Evolutionary conservation across 2,888 invertebrate species (phyloP), one percentile per base, ranked within the genome.

Genomic region (Epicampocera succincta): DNA sequence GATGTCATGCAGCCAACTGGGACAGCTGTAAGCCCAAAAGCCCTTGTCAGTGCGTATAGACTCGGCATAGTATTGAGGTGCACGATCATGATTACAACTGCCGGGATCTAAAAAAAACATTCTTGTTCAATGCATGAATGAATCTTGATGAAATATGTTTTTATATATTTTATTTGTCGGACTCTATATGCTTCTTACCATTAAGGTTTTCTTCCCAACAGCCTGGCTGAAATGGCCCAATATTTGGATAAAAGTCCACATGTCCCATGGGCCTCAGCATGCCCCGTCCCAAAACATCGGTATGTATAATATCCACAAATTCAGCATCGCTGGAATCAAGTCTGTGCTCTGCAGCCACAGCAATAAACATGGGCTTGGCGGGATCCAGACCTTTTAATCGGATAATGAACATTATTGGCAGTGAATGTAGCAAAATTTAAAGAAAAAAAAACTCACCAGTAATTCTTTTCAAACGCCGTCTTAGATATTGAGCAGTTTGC

Each of bases 221-320:
- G 0, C 94, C 94, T 0, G 94, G 94, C 85, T 94, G 94, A 1
- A 87, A 84, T 9, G 92, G 86, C 0, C 93, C 93, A 1, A 93
- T 92, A 81, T 94, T 94, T 0, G 93, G 92, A 86, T 92, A 94
- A 85, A 93, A 93, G 86, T 94, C 94, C 0, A 91, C 89, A 83
- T 92, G 90, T 0, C 94, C 94, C 85, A 91, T 86, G 0, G 91
- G 79, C 69, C 93, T 92, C 33, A 93, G 85, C 86, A 88, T 86
- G 6, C 94, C 94, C 56, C 92, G 92, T 61, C 92, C 91, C 65
- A 93, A 85, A 0, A 92, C 92, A 86, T 94, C 94, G 0, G 94
- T 94, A 85, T 94, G 94, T 8, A 94, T 91, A 0, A 93, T 92
- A 85, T 94, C 94, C 0, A 94, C 94, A 84, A 93, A 93, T 0